A percentile compares a stretch with the other conserved stretches of the same genome.
These are phyloP conservation scores for Peromyscus melanophrys DNA, from an alignment of 2,797 vertebrate genomes.

Conservation along the genomic window DNA sequence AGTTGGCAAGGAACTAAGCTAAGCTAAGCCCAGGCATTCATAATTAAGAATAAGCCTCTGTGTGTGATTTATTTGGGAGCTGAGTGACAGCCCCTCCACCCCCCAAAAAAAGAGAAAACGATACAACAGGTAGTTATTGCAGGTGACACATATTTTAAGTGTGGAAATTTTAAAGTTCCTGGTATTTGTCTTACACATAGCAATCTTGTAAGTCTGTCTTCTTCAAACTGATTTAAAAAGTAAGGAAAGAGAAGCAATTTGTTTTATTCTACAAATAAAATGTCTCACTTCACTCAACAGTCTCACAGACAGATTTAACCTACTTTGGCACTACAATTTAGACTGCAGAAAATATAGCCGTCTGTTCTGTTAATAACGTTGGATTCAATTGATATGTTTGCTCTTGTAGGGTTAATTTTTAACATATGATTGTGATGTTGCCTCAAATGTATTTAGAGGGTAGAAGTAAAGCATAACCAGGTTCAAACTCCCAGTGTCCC, in stretches of 20 bases:
- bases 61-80: no score
- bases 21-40: no score
- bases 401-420: background rate
- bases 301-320: background rate
- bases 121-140: no score
- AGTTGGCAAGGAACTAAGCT: no score
- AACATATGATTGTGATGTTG: background rate
- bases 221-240: background rate
- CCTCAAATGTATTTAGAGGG: background rate
- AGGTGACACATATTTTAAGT: background rate
- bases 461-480: background rate
- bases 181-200: background rate
- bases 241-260: constrained; percentile 5
- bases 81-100: no score
- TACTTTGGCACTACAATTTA: background rate
- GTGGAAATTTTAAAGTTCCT: background rate
- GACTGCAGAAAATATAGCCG: background rate
- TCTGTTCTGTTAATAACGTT: background rate
- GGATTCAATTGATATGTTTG: background rate
- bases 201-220: background rate
- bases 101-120: no score
- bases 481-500: background rate
- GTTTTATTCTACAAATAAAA: background rate
- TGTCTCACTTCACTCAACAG: background rate
- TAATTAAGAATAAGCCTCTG: no score